phyloP scores from a whole-genome alignment of 2,888 invertebrate genomes.

The Campopleginae sp. region DNA sequence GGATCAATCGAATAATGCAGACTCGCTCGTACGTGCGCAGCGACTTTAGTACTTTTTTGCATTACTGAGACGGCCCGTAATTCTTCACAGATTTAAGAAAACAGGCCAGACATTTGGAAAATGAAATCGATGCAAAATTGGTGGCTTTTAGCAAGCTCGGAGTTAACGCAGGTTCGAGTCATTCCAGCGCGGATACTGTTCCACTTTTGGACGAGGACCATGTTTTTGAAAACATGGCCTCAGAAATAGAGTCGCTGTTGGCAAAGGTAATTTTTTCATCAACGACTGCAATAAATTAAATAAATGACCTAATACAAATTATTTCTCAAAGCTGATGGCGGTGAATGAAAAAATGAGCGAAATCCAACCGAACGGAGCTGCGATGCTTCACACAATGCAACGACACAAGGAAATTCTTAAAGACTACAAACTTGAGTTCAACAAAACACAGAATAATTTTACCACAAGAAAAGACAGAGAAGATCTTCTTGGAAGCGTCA shows the following conservation, averaged over 20 bases:
- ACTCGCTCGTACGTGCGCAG: background rate
- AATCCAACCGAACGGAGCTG: conserved; percentile 91
- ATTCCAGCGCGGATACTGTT: conserved; percentile 87
- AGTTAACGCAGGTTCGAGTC: conserved; percentile 83
- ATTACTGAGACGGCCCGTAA: background rate
- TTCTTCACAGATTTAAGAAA: conserved; percentile 91
- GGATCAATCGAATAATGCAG: background rate
- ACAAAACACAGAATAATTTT: conserved; percentile 93
- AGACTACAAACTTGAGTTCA: conserved; percentile 97
- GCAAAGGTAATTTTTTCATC: conserved; percentile 87
- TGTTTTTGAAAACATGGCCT: conserved; percentile 96
- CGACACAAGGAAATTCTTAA: conserved; percentile 97
- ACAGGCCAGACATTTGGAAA: conserved; percentile 96
- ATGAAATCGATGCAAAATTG: conserved; percentile 98
- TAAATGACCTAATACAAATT: conserved; percentile 18
- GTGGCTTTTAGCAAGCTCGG: conserved; percentile 98
- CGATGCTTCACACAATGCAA: conserved; percentile 96
- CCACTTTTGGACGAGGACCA: conserved; percentile 95
- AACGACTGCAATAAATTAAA: background rate
- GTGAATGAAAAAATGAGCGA: conserved; percentile 95
- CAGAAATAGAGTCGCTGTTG: conserved; percentile 95
- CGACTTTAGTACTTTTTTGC: background rate
- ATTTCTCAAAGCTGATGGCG: conserved; percentile 86
- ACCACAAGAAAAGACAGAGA: conserved; percentile 93
- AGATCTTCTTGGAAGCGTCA: conserved; percentile 89